A percentile compares a stretch with the other conserved stretches of the same genome.
phyloP scores from a whole-genome alignment of 2,888 invertebrate genomes.

The Tenthredo scrophulariae region DNA sequence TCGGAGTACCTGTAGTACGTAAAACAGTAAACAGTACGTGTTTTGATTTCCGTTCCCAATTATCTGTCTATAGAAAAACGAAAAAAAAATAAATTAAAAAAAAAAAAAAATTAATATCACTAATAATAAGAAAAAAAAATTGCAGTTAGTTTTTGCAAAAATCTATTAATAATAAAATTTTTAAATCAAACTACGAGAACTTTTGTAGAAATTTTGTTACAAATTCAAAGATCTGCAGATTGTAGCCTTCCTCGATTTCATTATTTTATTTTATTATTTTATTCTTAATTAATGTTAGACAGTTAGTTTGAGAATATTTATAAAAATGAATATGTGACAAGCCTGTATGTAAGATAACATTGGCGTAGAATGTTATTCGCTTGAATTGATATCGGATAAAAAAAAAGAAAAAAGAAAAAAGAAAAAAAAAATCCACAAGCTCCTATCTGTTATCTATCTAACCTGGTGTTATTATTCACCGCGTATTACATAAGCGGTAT shows the following conservation, averaged over 20 bases:
- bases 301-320: neutral
- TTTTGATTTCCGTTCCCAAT: neutral
- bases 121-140: no score
- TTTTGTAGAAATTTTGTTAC: no score
- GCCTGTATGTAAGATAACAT: neutral
- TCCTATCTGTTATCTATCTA: neutral
- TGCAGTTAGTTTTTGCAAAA: no score
- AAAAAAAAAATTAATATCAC: neutral
- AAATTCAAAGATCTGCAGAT: no score
- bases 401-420: neutral
- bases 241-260: no score
- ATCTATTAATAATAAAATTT: no score
- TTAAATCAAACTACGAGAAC: no score
- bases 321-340: neutral
- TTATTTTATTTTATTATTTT: no score
- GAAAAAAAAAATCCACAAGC: neutral
- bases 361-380: neutral
- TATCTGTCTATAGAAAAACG: neutral
- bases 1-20: neutral
- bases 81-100: neutral
- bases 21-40: conserved; percentile 30
- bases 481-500: conserved; percentile 14
- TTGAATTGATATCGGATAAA: neutral
- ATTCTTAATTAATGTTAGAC: no score
- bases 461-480: neutral